Evolutionary conservation across 64 coral and sea anemone species (phyloP).

Genomic region (Acropora tenuis): DNA sequence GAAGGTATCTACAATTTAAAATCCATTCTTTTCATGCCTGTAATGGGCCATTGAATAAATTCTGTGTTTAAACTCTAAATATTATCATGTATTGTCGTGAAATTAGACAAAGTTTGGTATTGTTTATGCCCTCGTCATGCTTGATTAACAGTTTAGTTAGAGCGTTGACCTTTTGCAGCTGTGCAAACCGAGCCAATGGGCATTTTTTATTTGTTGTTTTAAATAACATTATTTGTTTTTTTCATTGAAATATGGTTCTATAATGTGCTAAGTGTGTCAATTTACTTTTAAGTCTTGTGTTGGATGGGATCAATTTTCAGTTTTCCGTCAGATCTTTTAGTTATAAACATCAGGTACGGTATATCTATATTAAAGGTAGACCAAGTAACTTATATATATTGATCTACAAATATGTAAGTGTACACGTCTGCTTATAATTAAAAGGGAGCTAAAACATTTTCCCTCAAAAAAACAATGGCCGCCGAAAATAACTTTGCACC

Average conservation of each 20-base stretch:
- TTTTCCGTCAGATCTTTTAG: slow-evolving; percentile 6
- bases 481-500: too few species aligned
- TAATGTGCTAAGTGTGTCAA: not conserved
- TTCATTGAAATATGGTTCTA: slow-evolving; percentile 11
- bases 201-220: slow-evolving; percentile 7
- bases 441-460: too few species aligned
- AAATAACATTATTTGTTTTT: slow-evolving; percentile 1
- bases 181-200: not conserved
- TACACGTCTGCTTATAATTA: too few species aligned
- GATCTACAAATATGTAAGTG: too few species aligned
- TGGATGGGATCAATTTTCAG: slow-evolving; percentile 17
- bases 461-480: too few species aligned
- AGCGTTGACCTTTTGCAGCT: slow-evolving; percentile 6
- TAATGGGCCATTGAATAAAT: not conserved
- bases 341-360: not conserved
- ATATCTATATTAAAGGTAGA: not conserved
- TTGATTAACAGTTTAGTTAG: slow-evolving; percentile 24
- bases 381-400: not conserved
- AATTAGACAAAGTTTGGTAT: slow-evolving; percentile 17
- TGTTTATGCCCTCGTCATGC: slow-evolving; percentile 14
- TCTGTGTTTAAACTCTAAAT: slow-evolving; percentile 31
- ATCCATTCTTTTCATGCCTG: slow-evolving; percentile 13
- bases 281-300: slow-evolving; percentile 14
- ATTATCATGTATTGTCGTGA: slow-evolving; percentile 20
- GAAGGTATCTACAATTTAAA: slow-evolving; percentile 37